phyloP scores from a whole-genome alignment of 2,888 invertebrate genomes.

The Archaeoteleia sp. region DNA sequence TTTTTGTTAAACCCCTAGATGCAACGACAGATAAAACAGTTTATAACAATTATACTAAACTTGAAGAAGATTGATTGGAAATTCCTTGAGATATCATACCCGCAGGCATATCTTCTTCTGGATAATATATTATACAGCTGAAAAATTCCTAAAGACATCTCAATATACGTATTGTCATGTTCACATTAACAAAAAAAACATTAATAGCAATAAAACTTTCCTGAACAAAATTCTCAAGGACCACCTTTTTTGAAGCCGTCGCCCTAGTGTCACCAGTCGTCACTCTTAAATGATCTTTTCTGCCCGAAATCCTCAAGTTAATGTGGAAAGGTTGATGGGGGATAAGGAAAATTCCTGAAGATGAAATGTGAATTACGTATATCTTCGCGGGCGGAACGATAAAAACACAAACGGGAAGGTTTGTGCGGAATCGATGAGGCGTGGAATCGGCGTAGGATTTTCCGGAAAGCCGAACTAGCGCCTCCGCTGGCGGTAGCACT shows the following conservation, averaged over 20 bases:
- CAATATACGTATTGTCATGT: background rate
- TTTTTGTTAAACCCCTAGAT: background rate
- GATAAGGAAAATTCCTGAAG: constrained; percentile 6
- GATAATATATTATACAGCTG: background rate
- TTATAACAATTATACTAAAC: no score
- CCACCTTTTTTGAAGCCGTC: no score
- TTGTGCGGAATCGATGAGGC: constrained; percentile 40
- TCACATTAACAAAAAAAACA: no score
- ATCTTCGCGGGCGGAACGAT: background rate
- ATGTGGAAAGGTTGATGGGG: background rate
- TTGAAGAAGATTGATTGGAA: no score
- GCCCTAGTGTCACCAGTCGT: no score
- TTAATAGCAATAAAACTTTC: no score
- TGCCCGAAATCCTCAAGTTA: background rate
- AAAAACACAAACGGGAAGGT: constrained; percentile 26
- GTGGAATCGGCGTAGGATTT: constrained; percentile 44
- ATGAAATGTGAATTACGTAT: constrained; percentile 1
- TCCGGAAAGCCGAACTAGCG: constrained; percentile 32
- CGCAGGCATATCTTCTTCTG: background rate
- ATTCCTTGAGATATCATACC: no score
- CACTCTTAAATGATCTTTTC: no score
- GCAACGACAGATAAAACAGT: background rate
- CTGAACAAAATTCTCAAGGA: no score
- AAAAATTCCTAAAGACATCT: background rate
- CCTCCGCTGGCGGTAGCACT: constrained; percentile 46